Conservation (phyloP, 2,113 vertebrate species). For the Chauna torquata region DNA sequence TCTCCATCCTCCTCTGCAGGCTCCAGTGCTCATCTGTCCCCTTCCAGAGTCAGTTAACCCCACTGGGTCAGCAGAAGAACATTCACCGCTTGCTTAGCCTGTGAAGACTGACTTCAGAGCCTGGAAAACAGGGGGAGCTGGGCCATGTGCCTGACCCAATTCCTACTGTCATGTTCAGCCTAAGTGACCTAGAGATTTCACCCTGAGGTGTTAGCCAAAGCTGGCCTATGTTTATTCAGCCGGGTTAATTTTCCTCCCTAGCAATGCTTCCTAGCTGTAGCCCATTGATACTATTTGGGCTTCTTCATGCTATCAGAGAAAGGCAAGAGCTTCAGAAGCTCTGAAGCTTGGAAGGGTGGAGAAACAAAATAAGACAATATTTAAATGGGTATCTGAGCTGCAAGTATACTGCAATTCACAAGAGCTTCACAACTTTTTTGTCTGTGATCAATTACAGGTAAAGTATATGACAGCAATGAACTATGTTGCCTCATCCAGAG, state of each 20-base stretch:
- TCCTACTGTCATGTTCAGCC: neutral
- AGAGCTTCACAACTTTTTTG: neutral
- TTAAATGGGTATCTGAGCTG: neutral
- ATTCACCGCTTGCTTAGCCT: neutral
- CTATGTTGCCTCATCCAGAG: neutral
- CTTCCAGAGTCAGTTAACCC: neutral
- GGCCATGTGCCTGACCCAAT: neutral
- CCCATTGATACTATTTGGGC: neutral
- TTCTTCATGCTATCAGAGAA: neutral
- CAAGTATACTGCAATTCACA: neutral
- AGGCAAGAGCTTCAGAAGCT: constrained; percentile 28
- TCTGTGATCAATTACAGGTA: neutral
- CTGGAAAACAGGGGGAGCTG: neutral
- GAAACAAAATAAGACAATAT: neutral
- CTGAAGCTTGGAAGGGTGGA: neutral
- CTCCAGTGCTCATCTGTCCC: neutral
- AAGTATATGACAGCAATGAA: neutral
- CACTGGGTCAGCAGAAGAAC: neutral
- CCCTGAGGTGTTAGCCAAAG: constrained; percentile 11
- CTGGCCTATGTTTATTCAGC: neutral
- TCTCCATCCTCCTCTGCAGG: neutral
- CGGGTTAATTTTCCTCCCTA: constrained; percentile 2
- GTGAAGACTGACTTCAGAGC: neutral
- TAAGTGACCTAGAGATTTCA: constrained; percentile 39
- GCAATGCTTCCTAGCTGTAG: neutral